These are phyloP conservation scores for Sialis fuliginosa DNA, from an alignment of 2,888 invertebrate genomes.

Conservation along the genomic window DNA sequence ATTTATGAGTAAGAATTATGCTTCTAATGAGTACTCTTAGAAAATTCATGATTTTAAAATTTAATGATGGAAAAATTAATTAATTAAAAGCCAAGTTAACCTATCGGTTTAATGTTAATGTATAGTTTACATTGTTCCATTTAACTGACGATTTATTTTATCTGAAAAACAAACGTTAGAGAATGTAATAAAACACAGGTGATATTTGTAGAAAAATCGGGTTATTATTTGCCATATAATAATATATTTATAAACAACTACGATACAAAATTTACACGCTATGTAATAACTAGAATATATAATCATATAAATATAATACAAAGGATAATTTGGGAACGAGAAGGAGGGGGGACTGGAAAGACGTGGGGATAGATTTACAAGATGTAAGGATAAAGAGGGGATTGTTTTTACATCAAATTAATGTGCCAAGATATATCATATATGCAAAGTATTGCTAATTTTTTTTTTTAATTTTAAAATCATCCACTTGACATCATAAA, in stretches of 20 bases:
- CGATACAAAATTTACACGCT: slow-evolving; percentile 60
- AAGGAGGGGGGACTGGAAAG: not conserved
- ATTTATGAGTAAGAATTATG: no score
- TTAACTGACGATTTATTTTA: not conserved
- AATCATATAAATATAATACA: slow-evolving; percentile 28
- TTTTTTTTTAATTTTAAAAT: not conserved
- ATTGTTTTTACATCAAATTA: not conserved
- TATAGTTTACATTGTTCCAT: no score
- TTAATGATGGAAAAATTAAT: no score
- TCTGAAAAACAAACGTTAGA: not conserved
- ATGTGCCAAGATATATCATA: not conserved
- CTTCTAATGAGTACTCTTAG: no score
- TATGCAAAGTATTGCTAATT: not conserved
- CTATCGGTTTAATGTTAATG: no score
- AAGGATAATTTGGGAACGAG: slow-evolving; percentile 16
- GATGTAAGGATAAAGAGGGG: not conserved
- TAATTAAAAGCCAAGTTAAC: no score
- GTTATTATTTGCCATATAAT: slow-evolving; percentile 53
- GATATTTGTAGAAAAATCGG: slow-evolving; percentile 40
- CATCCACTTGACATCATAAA: not conserved
- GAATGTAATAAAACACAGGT: slow-evolving; percentile 20
- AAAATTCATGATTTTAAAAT: no score
- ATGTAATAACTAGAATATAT: slow-evolving; percentile 37
- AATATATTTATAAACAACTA: slow-evolving; percentile 59
- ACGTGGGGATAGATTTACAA: slow-evolving; percentile 1